Base-by-base conservation (phyloP, 1,140 invertebrate species). In the Mactra quadrangularis region DNA sequence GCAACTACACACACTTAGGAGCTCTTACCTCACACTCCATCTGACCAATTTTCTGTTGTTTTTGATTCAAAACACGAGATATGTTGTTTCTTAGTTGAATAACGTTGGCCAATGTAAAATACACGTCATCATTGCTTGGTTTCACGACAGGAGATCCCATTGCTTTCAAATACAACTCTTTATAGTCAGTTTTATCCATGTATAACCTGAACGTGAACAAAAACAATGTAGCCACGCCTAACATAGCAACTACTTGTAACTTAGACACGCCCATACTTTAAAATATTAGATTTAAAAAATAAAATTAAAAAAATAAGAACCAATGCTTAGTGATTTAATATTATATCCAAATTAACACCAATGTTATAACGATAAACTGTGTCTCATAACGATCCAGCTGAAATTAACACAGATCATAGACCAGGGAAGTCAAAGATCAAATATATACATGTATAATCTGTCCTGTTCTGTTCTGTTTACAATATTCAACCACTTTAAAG, bases 21-120 rank as follows among this genome's bases (percentile, higher is more conserved):
- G n/a, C n/a, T 41, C 57, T 17, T 38, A 76, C 72, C 72, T 76
- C 72, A 41, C 72, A 76, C 45, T 76, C 72, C 41, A 76, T 22
- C 38, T 76, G 72, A 4, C 55, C 72, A 38, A 76, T 76, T 50
- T 76, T 62, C 41, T 76, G 72, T 76, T 62, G 72, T 50, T 47
- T 60, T 41, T 25, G 27, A 22, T 76, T 76, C 19, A 60, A 52
- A 9, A 38, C 38, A 25, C 72, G 33, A 3, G 72, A 76, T 11
- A 76, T 45, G 29, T 76, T 76, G 47, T 76, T 60, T 35, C 72
- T 3, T 53, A 59, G 55, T 38, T 76, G 33, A 2, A 76, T 31
- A 1, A 76, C n/a, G 0, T 19, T 11, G 13, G 72, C 33, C 29
- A 76, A 15, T 35, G 55, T 62, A 41, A 60, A 38, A 41, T 60